Percentiles rank a stretch among this genome's conserved stretches.
Conservation (phyloP, 1,140 invertebrate genomes). For the Leguminivora glycinivorella region DNA sequence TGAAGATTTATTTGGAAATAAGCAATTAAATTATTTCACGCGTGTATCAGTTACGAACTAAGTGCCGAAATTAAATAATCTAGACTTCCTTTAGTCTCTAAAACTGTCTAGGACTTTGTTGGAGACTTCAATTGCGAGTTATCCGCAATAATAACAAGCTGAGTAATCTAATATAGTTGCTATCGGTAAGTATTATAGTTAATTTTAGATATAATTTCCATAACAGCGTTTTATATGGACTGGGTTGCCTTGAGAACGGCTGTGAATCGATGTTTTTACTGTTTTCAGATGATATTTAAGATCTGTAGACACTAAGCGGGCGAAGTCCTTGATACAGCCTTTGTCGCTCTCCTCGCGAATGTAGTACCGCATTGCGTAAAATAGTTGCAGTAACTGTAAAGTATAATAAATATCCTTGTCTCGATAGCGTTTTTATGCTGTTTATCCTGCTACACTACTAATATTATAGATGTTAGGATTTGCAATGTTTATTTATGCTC, state of each 20-base stretch:
- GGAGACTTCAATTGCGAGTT: constrained; percentile 5
- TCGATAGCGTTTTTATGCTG: not conserved
- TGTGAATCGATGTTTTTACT: not conserved
- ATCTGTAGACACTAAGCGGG: not conserved
- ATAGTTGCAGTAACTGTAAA: no score
- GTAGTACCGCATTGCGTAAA: constrained; percentile 18
- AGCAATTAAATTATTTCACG: constrained; percentile 18
- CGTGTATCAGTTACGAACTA: not conserved
- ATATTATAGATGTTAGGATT: no score
- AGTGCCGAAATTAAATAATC: not conserved
- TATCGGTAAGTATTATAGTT: constrained; percentile 10
- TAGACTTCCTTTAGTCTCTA: not conserved
- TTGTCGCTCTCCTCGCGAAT: not conserved
- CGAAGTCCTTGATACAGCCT: not conserved
- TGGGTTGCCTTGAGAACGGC: not conserved
- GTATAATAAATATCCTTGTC: constrained; percentile 10
- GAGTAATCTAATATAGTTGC: not conserved
- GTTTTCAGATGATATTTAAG: not conserved
- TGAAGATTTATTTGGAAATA: constrained; percentile 23
- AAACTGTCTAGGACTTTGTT: not conserved
- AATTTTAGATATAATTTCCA: constrained; percentile 1
- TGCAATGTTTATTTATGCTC: no score
- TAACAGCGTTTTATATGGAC: not conserved
- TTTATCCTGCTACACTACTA: not conserved
- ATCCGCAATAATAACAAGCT: constrained; percentile 22